Conservation (phyloP, 2,888 invertebrate genomes). For the Lathronympha strigana region DNA sequence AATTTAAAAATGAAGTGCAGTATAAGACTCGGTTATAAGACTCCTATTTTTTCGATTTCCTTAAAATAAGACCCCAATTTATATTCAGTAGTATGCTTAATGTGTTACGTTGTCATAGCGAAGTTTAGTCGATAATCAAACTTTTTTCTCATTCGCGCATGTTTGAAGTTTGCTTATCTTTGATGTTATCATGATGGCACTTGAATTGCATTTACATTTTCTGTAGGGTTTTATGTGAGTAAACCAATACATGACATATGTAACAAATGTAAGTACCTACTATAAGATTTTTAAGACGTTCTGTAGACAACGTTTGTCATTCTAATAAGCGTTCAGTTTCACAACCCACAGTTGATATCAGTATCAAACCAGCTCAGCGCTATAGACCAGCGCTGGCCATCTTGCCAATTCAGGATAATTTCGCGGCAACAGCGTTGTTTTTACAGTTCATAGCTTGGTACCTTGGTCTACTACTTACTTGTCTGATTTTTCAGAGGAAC, state of each 20-base stretch:
- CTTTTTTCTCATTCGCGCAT: constrained; percentile 22
- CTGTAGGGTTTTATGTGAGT: not conserved
- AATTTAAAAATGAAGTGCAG: not conserved
- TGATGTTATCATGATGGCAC: not conserved
- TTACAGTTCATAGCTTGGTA: too few relatives aligned
- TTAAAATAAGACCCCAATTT: not conserved
- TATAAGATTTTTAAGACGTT: not conserved
- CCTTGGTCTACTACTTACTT: too few relatives aligned
- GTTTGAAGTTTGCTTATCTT: not conserved
- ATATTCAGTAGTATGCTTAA: constrained; percentile 7
- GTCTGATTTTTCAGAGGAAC: too few relatives aligned
- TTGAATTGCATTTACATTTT: not conserved
- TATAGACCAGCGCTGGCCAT: too few relatives aligned
- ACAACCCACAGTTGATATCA: too few relatives aligned
- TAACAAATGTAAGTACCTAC: not conserved
- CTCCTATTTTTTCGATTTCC: not conserved
- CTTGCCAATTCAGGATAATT: too few relatives aligned
- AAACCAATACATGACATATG: not conserved
- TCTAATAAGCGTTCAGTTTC: too few relatives aligned
- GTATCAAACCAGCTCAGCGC: too few relatives aligned
- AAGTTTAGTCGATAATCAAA: constrained; percentile 37
- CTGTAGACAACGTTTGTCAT: too few relatives aligned
- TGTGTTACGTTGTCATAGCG: constrained; percentile 28
- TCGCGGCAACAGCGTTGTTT: too few relatives aligned
- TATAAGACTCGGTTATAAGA: not conserved